These are phyloP conservation scores for Lepas anatifera DNA, from an alignment of 2,888 invertebrate genomes.

Conservation along the genomic window DNA sequence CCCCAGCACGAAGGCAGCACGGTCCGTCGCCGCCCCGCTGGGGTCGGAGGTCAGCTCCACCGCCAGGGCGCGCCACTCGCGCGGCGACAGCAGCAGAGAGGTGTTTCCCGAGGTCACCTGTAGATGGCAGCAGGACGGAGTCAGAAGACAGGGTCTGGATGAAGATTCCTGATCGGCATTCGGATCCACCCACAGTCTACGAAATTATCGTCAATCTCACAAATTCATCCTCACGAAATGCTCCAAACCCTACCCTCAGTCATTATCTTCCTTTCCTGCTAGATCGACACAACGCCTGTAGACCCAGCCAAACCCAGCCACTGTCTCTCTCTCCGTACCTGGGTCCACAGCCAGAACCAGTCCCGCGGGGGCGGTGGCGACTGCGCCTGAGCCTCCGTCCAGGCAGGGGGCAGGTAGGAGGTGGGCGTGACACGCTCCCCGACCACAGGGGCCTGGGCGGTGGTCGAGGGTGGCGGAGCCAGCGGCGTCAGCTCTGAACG, in stretches of 20 bases:
- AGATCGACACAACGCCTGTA: too few species aligned
- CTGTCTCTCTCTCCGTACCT: not conserved
- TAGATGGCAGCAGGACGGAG: not conserved
- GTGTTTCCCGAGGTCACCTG: not conserved
- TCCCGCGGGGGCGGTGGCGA: not conserved
- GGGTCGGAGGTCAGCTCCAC: not conserved
- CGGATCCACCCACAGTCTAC: too few species aligned
- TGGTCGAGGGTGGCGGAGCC: not conserved
- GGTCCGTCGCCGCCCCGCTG: not conserved
- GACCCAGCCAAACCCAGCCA: too few species aligned
- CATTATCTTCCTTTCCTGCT: too few species aligned
- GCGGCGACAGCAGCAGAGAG: not conserved
- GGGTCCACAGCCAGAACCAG: not conserved
- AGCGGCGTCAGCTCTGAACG: not conserved
- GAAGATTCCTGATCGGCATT: too few species aligned
- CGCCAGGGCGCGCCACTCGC: not conserved
- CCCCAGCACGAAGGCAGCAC: not conserved
- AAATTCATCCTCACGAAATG: too few species aligned
- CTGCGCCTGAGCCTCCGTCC: not conserved
- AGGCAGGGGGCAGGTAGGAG: slow-evolving; percentile 1
- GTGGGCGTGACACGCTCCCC: not conserved
- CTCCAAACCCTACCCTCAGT: too few species aligned
- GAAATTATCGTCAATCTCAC: too few species aligned
- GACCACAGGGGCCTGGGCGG: too few species aligned
- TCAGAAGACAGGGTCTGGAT: too few species aligned